Conservation (phyloP, 2,888 invertebrate genomes). For the Tupiocoris notatus region DNA sequence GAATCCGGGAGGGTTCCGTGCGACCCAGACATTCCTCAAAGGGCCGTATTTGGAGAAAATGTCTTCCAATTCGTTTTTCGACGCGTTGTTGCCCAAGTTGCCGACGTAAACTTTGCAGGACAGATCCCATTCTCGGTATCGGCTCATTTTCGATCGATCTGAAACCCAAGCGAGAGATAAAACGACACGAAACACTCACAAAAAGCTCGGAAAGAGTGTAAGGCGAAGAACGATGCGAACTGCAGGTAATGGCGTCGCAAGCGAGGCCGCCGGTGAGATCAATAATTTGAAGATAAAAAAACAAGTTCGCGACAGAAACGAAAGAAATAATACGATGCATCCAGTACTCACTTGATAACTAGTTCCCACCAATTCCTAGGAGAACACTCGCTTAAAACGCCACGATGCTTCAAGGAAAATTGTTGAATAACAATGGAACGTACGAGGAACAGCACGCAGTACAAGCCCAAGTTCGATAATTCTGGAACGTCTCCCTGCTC, state of each 20-base stretch:
- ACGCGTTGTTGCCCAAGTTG: conserved; percentile 85
- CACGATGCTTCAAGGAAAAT: no score
- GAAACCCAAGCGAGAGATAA: no score
- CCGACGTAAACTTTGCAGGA: conserved; percentile 92
- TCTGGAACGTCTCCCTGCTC: no score
- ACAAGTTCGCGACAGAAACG: no score
- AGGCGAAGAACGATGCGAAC: not conserved
- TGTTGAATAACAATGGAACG: no score
- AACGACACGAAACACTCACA: not conserved
- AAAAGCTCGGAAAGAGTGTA: not conserved
- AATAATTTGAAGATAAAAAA: conserved; percentile 3
- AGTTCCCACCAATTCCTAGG: no score
- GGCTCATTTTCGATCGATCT: conserved; percentile 64
- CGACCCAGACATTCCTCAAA: conserved; percentile 89
- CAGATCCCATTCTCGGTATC: conserved; percentile 77
- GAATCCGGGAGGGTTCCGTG: conserved; percentile 88
- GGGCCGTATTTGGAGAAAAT: conserved; percentile 86
- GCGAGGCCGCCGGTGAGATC: conserved; percentile 7
- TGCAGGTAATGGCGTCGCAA: conserved; percentile 16
- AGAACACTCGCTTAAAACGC: no score
- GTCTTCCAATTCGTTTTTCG: conserved; percentile 84
- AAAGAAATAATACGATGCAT: no score
- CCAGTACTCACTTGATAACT: no score
- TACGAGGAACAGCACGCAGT: no score
- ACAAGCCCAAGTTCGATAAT: no score